Conservation (phyloP, 1,140 invertebrate genomes). For the Drosophila orena region DNA sequence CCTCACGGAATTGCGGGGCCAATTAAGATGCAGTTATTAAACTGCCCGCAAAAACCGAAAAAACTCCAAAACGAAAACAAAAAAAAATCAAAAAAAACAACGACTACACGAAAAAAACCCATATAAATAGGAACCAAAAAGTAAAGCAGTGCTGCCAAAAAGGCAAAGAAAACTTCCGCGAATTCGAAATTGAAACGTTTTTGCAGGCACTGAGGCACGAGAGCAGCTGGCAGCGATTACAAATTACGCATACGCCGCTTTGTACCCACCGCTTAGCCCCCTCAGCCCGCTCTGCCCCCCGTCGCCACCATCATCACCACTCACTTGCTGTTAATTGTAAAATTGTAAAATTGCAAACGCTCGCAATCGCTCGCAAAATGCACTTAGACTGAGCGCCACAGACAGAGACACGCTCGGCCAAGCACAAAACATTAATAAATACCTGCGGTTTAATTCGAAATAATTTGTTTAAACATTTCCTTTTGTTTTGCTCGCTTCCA, state of each 20-base stretch:
- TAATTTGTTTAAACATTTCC: slow-evolving; percentile 84
- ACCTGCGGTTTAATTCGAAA: slow-evolving; percentile 82
- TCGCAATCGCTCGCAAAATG: slow-evolving; percentile 47
- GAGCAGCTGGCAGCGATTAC: slow-evolving; percentile 59
- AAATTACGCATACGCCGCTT: slow-evolving; percentile 78
- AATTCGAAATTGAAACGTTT: slow-evolving; percentile 74
- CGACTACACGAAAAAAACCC: background rate
- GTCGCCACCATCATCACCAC: background rate
- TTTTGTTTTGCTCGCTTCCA: slow-evolving; percentile 66
- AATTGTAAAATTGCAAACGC: slow-evolving; percentile 55
- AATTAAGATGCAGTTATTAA: slow-evolving; percentile 55
- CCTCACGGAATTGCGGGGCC: slow-evolving; percentile 49
- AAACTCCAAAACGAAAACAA: slow-evolving; percentile 11
- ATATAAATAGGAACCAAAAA: background rate
- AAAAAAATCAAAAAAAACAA: slow-evolving; percentile 3
- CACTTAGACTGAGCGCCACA: slow-evolving; percentile 19
- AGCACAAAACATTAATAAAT: slow-evolving; percentile 83
- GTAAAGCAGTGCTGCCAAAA: slow-evolving; percentile 13
- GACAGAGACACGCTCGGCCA: slow-evolving; percentile 65
- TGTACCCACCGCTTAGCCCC: slow-evolving; percentile 30
- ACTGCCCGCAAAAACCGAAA: slow-evolving; percentile 29
- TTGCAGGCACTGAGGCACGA: slow-evolving; percentile 78
- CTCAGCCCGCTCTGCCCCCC: background rate
- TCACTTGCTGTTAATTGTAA: slow-evolving; percentile 49
- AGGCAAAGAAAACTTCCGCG: slow-evolving; percentile 40